Evolutionary conservation across 2,113 vertebrate genomes (phyloP), one percentile per base, ranked within the genome.

Genomic region (Chloebia gouldiae): DNA sequence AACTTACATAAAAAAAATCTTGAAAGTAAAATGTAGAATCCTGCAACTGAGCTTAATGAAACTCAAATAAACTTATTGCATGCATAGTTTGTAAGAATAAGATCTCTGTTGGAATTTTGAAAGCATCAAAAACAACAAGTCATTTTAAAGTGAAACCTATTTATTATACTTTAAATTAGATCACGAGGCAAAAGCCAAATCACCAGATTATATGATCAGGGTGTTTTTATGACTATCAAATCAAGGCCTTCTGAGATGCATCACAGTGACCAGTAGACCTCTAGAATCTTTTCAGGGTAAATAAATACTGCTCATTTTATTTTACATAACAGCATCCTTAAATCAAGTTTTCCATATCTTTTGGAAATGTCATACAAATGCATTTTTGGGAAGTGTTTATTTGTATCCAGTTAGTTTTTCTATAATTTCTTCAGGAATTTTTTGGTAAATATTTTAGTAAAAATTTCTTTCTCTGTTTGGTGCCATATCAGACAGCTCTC

Each of bases 401-500:
- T 60, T 53, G 10, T 30, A 39, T 56, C 30, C 12, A 11, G 42
- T 89, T 70, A 1, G 0, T 15, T 65, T 45, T 70, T 44, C 8
- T 37, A 5, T 30, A 30, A 53, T 13, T 35, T 40, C 4, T 28
- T 64, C 20, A 21, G 25, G 7, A 1, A 0, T 2, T 49, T 75
- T 30, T 72, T 44, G 1, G 23, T 64, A 54, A 73, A 15, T 61
- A 50, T 45, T 69, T 65, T 14, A 61, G 54, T 25, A 37, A 47
- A 60, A 53, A 11, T 5, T 7, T 57, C 2, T 59, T 66, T 22
- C 25, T 73, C 5, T 66, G 27, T 14, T 22, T 63, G 12, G 4
- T 88, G 37, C 12, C 17, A 3, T 40, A 59, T 73, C 11, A 31
- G 45, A 22, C 27, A 81, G 14, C 23, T 81, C 33, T 15, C 31